Evolutionary conservation across 2,888 invertebrate genomes (phyloP).

Genomic region (Netelia melanura): DNA sequence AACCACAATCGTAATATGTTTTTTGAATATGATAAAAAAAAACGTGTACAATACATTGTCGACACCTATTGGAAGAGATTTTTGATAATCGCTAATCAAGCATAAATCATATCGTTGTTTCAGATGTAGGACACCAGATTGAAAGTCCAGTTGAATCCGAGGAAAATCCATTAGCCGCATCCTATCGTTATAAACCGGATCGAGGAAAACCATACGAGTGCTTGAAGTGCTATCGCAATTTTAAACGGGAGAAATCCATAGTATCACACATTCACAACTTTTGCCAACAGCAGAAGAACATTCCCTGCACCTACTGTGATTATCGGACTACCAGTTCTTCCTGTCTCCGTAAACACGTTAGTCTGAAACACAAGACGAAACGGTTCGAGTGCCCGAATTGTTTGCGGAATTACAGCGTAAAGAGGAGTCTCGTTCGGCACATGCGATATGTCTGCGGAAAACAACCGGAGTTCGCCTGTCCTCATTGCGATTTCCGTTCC

Average conservation of each 20-base stretch:
- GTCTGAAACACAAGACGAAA: conserved; percentile 5
- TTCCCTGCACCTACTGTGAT: conserved; percentile 71
- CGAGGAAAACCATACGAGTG: conserved; percentile 79
- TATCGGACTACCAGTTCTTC: conserved; percentile 43
- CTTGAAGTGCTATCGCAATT: conserved; percentile 78
- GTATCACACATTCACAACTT: conserved; percentile 66
- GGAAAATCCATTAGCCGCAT: background rate
- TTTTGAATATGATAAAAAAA: background rate
- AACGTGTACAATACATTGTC: background rate
- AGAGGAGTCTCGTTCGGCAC: conserved; percentile 76
- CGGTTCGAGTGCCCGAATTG: conserved; percentile 42
- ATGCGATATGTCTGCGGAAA: conserved; percentile 80
- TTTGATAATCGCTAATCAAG: conserved; percentile 7
- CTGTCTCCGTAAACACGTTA: conserved; percentile 62
- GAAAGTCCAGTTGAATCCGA: background rate
- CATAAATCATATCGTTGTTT: conserved; percentile 28
- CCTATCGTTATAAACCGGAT: conserved; percentile 51
- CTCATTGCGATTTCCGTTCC: conserved; percentile 79
- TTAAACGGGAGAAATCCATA: conserved; percentile 80
- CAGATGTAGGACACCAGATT: conserved; percentile 17
- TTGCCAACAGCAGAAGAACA: conserved; percentile 68
- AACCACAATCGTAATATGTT: background rate
- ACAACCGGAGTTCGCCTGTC: conserved; percentile 83
- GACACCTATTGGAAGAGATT: background rate
- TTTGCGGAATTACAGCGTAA: conserved; percentile 32